Evolutionary conservation across 2,113 vertebrate genomes (phyloP).

Genomic region (Pimephales promelas): DNA sequence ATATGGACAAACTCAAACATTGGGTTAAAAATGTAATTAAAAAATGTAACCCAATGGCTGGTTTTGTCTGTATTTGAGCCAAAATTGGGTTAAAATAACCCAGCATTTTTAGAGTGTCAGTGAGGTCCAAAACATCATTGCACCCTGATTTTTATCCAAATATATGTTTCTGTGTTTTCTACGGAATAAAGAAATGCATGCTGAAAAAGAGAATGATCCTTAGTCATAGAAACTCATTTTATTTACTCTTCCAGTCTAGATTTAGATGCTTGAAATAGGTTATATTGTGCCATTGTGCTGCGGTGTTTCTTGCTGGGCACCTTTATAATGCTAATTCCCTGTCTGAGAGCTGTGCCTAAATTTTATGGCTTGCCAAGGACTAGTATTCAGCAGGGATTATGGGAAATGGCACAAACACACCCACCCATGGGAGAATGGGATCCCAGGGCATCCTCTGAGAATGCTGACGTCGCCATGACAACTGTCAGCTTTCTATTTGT

Average conservation of each 20-base stretch:
- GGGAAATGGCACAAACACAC: conserved; percentile 52
- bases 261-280: neutral
- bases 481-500: conserved; percentile 64
- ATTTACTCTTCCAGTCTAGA: neutral
- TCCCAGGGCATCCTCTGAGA: conserved; percentile 54
- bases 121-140: too few species aligned
- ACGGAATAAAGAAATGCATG: too few species aligned
- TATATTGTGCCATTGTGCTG: conserved; percentile 1
- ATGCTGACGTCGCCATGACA: conserved; percentile 66
- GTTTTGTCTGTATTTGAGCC: too few species aligned
- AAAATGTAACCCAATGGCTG: too few species aligned
- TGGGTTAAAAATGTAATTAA: too few species aligned
- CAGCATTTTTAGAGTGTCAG: too few species aligned
- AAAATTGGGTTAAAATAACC: too few species aligned
- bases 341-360: conserved; percentile 44
- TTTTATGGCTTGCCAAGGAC: conserved; percentile 51
- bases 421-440: conserved; percentile 45
- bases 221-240: neutral
- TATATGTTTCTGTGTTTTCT: neutral
- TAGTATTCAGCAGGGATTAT: conserved; percentile 52
- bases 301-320: conserved; percentile 14
- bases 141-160: too few species aligned
- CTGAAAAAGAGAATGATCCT: too few species aligned
- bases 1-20: too few species aligned
- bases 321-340: conserved; percentile 53